These are phyloP conservation scores for Scolopax bukidnonensis DNA, from an alignment of 2,797 vertebrate species.

Conservation along the genomic window DNA sequence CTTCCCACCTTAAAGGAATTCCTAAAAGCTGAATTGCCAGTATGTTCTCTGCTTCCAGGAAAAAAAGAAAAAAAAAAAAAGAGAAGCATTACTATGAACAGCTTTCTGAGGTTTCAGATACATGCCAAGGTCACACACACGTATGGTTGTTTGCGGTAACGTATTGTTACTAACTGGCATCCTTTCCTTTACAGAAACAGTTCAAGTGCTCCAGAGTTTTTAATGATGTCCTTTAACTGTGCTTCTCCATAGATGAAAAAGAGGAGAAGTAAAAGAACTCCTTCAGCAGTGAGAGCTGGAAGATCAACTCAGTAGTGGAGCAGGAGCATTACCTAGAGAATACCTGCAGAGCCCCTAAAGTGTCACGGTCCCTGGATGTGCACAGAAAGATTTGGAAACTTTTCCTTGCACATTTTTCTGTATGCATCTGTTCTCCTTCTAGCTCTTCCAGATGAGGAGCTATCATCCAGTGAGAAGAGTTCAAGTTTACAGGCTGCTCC, in stretches of 20 bases:
- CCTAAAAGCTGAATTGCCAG: neutral
- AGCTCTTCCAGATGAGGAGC: neutral
- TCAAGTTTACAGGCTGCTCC: neutral
- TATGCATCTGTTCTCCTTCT: neutral
- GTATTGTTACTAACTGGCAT: neutral
- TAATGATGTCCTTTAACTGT: neutral
- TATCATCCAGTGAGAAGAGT: neutral
- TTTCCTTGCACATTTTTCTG: neutral
- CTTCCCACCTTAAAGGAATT: neutral
- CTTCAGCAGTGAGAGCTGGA: neutral
- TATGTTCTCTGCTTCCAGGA: neutral
- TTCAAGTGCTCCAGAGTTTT: neutral
- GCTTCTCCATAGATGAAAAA: neutral
- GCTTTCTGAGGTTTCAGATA: slow-evolving; percentile 2
- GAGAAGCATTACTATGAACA: neutral
- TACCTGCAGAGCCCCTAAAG: neutral
- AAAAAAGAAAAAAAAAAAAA: neutral
- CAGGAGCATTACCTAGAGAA: neutral
- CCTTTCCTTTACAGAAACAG: neutral
- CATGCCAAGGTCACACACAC: neutral
- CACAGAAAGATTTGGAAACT: neutral
- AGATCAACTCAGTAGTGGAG: neutral
- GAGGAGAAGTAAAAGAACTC: slow-evolving; percentile 2
- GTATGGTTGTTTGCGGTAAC: neutral
- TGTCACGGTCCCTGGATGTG: neutral